A percentile compares a stretch with the other conserved stretches of the same genome.
phyloP scores from a whole-genome alignment of 2,888 invertebrate genomes.

The Clusia tigrina region DNA sequence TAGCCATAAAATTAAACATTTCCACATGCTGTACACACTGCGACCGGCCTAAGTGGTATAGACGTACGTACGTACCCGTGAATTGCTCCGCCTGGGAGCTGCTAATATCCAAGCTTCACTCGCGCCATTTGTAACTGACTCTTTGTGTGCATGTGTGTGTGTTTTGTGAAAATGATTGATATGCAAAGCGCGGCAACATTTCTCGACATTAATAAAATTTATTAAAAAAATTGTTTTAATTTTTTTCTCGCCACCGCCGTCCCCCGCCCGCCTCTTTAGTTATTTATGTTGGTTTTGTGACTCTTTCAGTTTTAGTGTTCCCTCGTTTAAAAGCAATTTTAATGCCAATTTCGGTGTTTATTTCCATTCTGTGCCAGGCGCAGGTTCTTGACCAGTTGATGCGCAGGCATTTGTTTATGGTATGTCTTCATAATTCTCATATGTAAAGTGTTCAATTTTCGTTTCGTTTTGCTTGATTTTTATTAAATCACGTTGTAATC shows the following conservation, averaged over 20 bases:
- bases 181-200: constrained; percentile 39
- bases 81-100: no score
- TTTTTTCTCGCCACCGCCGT: no score
- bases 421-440: not conserved
- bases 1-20: not conserved
- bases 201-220: constrained; percentile 40
- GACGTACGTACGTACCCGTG: no score
- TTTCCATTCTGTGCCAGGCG: not conserved
- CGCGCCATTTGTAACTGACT: not conserved
- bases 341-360: not conserved
- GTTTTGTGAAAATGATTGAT: constrained; percentile 34
- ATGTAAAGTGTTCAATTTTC: not conserved
- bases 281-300: not conserved
- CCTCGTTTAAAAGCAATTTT: not conserved
- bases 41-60: no score
- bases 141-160: not conserved
- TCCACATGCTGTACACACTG: not conserved
- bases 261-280: no score
- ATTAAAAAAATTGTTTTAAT: constrained; percentile 34
- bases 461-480: constrained; percentile 3
- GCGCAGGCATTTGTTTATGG: not conserved
- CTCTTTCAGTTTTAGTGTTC: not conserved
- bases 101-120: not conserved
- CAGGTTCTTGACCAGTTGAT: not conserved
- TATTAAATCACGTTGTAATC: constrained; percentile 11